Percentiles rank a stretch among this genome's conserved stretches.
phyloP scores from a whole-genome alignment of 1,140 invertebrate species.

The Drosophila dunni region DNA sequence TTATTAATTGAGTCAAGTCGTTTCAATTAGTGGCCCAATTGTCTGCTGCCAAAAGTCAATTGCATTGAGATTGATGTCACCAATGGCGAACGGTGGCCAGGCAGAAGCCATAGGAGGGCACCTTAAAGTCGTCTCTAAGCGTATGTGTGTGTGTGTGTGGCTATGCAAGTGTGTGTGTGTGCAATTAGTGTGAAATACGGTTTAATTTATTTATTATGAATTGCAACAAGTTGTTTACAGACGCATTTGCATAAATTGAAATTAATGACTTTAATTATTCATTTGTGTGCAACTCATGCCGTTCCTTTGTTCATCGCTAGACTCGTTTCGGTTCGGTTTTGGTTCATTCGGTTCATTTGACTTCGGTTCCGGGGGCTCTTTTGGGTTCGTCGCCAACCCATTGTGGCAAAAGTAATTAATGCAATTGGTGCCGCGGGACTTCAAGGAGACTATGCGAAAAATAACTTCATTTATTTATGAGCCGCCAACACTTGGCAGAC shows the following conservation, averaged over 20 bases:
- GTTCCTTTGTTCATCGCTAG: slow-evolving; percentile 7
- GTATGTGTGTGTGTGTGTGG: slow-evolving; percentile 9
- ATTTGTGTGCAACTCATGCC: slow-evolving; percentile 51
- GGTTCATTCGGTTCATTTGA: slow-evolving; percentile 9
- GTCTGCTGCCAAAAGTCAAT: slow-evolving; percentile 84
- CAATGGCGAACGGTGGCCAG: slow-evolving; percentile 38
- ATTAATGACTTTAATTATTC: slow-evolving; percentile 83
- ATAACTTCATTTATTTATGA: slow-evolving; percentile 79
- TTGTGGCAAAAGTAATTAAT: slow-evolving; percentile 79
- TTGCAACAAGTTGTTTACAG: slow-evolving; percentile 83
- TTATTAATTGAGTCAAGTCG: slow-evolving; percentile 82
- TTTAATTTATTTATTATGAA: slow-evolving; percentile 84
- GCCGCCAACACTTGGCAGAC: slow-evolving; percentile 66
- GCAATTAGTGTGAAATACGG: slow-evolving; percentile 83
- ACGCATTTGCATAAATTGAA: slow-evolving; percentile 83
- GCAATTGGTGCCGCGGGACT: slow-evolving; percentile 78
- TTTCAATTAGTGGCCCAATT: slow-evolving; percentile 81
- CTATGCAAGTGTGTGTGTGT: slow-evolving; percentile 60
- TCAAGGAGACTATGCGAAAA: slow-evolving; percentile 66
- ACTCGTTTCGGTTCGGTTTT: slow-evolving; percentile 14
- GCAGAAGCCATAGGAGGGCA: slow-evolving; percentile 4
- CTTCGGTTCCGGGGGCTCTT: slow-evolving; percentile 12
- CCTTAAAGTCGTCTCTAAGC: not conserved
- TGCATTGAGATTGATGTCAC: slow-evolving; percentile 83
- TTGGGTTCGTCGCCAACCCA: slow-evolving; percentile 20